Conservation (phyloP, 2,113 vertebrate genomes). For the Vulpes lagopus region DNA sequence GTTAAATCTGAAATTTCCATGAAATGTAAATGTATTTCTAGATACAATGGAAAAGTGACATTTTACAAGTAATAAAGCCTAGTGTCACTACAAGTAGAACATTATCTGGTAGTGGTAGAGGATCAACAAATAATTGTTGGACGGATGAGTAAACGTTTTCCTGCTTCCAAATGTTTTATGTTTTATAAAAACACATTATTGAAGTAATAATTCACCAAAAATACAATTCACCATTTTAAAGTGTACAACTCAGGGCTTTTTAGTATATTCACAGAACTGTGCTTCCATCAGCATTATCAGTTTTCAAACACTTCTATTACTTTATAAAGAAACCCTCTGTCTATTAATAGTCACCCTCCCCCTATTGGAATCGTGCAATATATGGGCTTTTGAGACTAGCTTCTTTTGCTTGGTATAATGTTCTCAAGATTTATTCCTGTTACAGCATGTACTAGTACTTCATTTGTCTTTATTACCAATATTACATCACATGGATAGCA, state of each 20-base stretch:
- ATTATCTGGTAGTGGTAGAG: neutral
- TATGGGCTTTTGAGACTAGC: neutral
- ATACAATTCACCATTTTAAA: neutral
- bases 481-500: neutral
- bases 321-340: neutral
- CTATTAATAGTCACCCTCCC: neutral
- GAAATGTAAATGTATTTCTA: neutral
- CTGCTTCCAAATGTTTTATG: neutral
- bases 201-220: neutral
- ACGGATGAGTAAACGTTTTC: neutral
- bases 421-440: neutral
- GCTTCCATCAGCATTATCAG: neutral
- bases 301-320: neutral
- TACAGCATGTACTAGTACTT: neutral
- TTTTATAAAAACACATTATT: neutral
- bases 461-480: neutral
- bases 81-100: neutral
- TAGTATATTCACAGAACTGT: neutral
- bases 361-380: neutral
- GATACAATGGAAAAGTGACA: neutral
- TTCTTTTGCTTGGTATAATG: neutral
- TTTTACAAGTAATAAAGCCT: neutral
- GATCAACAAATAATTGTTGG: neutral
- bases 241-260: neutral
- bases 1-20: conserved; percentile 23